Evolutionary conservation across 2,888 invertebrate genomes (phyloP), one percentile per base, ranked within the genome.

Genomic region (Nasonovia ribisnigri): DNA sequence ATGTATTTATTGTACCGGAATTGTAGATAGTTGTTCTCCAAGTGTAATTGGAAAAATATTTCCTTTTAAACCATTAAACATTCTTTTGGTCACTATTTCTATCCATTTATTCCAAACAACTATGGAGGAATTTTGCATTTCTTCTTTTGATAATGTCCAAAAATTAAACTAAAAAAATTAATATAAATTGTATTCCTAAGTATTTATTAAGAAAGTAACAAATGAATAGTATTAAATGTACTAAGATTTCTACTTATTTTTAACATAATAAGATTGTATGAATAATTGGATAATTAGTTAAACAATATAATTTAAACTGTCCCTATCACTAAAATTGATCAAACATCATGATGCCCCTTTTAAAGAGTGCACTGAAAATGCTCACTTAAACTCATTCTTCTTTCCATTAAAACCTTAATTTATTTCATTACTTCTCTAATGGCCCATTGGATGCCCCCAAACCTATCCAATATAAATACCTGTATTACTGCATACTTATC

Each of bases 31-130:
- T 86, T 90, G 90, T 90, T 93, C 93, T 51, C 93, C 93, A 13
- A 93, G 93, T 51, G 93, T 93, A 43, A 90, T 90, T 90, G 93
- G 93, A 16, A 93, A 93, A 90, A 93, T 86, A 42, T 90, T 90
- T 90, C 90, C 90, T 93, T 86, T 90, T 48, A 90, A 90, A 86
- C 67, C 60, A n/a, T 29, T 29, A 90, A 93, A 93, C 57, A 90
- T 86, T n/a, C 29, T 90, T 67, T 86, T 90, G n/a, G 90, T 90
- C 0, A 90, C 90, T 20, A 90, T 29, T 67, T 90, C 86, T n/a
- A 36, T 87, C 93, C 93, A 93, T 60, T 90, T 93, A 67, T 90
- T 93, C 93, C 93, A 93, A 86, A 67, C 67, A 42, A 67, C 6
- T 8, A 42, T 93, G 29, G 93, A 93, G 48, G 86, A 16, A 60